Evolutionary conservation across 1,140 invertebrate species (phyloP), one percentile per base, ranked within the genome.

Genomic region (Drosophila suzukii): DNA sequence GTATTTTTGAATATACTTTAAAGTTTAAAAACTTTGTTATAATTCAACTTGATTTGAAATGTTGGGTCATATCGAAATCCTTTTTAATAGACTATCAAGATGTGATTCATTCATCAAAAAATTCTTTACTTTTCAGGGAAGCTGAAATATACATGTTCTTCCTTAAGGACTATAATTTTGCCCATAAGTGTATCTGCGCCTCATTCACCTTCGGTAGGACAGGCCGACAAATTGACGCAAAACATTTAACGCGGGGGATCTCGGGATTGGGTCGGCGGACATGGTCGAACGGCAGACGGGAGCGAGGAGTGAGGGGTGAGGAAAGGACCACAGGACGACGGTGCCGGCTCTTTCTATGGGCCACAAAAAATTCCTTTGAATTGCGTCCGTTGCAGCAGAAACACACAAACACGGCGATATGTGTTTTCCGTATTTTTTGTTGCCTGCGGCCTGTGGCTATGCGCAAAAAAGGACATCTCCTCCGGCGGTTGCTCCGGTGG

Each of bases 401-500:
- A 32, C 11, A 68, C 34, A 38, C 32, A 15, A 24, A 30, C 61
- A 46, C n/a, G 34, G 32, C 41, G 32, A 59, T 66, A 58, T 63
- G 62, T 66, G 56, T 66, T 38, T 63, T 49, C 60, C 50, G 50
- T 54, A 17, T 68, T 78, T 58, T 68, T 70, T 54, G 46, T 78
- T 70, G 58, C 60, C 43, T 15, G n/a, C 59, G 53, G 65, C 79
- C 83, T 49, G 38, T 44, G 75, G 82, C 83, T 73, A 88, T 86
- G 82, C 82, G 82, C 75, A 86, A 86, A 86, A 86, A 86, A 86
- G 82, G 82, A 86, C 82, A 86, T 88, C 79, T 82, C 73, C 66
- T 57, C 62, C 59, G 71, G 62, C 65, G 56, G 66, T 49, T 49
- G 66, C 62, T 47, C 34, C 57, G 46, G 27, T 61, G 58, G 59